Base-by-base conservation (phyloP, 2,888 invertebrate species). In the Sarcophaga rosellei region DNA sequence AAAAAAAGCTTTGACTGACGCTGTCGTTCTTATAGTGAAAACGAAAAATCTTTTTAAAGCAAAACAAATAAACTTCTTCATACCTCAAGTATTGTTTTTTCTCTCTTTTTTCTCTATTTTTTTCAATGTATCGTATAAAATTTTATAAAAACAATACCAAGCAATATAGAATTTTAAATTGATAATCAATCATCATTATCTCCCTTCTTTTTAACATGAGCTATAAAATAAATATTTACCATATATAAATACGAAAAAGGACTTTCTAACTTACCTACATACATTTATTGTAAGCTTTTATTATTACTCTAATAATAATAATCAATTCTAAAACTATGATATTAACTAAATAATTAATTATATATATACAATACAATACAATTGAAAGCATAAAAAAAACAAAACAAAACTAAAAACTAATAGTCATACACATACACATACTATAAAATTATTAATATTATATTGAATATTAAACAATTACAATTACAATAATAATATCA, bases 281-380 rank as follows among this genome's bases (percentile, higher is more conserved):
- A 53, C 15, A 15, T 17, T 12, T 53, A 53, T 53, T 47, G 35
- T 76, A 76, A 81, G 66, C 78, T 74, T 74, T 70, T 45, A 85
- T 35, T 35, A 75, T 23, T 53, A 63, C 23, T 73, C 62, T 68
- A 85, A 35, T 35, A 35, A 25, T 4, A 25, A 35, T 35, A 35
- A 59, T 74, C 44, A 77, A 83, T 86, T 83, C 69, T 80, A 78
- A 84, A 78, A 72, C 70, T 84, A 84, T 86, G 78, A 86, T 79
- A 85, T 81, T 81, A 85, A 53, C 17, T 23, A 72, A 70, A 75
- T 70, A 59, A 81, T 78, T 84, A 86, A 78, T 65, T 74, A 79
- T 47, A 69, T 44, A 78, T 61, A 35, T 62, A 74, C 66, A 17
- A 35, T 53, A 23, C 59, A 73, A 57, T 12, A 53, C 17, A 53